Conservation (phyloP, 2,797 vertebrate genomes). For the Fringilla coelebs region DNA sequence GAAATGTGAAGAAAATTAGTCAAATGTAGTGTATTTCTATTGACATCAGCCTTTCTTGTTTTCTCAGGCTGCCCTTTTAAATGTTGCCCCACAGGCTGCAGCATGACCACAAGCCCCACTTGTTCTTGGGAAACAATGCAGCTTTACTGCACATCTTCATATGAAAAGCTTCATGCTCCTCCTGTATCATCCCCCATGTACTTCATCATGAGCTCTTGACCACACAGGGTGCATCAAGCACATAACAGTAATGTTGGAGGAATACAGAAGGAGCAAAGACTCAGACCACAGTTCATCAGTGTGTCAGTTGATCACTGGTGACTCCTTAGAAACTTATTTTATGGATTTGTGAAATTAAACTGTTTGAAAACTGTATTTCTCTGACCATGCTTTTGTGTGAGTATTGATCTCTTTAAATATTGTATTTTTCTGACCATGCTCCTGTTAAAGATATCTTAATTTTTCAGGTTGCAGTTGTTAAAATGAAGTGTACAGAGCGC, state of each 20-base stretch:
- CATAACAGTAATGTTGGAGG: background rate
- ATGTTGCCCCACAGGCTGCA: background rate
- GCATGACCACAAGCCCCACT: background rate
- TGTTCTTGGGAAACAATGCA: constrained; percentile 22
- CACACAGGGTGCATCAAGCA: background rate
- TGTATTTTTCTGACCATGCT: background rate
- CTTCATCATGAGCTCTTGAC: background rate
- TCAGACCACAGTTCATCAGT: background rate
- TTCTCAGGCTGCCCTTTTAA: background rate
- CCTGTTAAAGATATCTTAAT: background rate
- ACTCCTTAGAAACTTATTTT: background rate
- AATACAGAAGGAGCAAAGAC: background rate
- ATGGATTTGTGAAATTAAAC: background rate
- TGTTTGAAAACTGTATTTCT: background rate
- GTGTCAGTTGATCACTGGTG: background rate
- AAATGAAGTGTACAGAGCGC: constrained; percentile 96
- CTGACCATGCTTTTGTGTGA: background rate
- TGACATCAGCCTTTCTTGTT: background rate
- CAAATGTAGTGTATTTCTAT: background rate
- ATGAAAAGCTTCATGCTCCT: constrained; percentile 17
- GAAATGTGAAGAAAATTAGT: constrained; percentile 33
- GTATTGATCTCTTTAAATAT: background rate
- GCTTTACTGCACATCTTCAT: background rate
- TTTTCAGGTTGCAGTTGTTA: constrained; percentile 94
- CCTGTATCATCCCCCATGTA: background rate